Percentiles rank a stretch among this genome's conserved stretches.
Conservation (phyloP, 1,140 invertebrate species). For the Popillia japonica region DNA sequence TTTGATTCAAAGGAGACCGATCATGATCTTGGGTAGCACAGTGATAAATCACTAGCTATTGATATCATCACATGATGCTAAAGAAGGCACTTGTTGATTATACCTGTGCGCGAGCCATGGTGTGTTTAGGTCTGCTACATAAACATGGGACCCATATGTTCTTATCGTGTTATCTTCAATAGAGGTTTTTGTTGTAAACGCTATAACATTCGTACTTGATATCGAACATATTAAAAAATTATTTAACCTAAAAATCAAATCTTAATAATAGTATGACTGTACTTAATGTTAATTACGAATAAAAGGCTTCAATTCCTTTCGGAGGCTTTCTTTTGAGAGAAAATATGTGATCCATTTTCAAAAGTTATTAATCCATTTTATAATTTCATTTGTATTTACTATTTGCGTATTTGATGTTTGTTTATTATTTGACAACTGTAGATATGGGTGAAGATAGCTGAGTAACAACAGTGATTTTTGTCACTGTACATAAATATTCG, state of each 20-base stretch:
- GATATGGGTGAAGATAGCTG: too few relatives aligned
- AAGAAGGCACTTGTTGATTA: conserved; percentile 44
- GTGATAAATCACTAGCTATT: too few relatives aligned
- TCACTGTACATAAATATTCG: too few relatives aligned
- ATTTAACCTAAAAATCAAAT: conserved; percentile 51
- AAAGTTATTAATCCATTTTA: neutral
- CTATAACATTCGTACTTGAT: conserved; percentile 81
- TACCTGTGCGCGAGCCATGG: conserved; percentile 84
- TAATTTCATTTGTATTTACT: too few relatives aligned
- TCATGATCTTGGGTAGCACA: too few relatives aligned
- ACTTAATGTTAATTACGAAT: conserved; percentile 47
- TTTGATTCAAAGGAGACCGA: too few relatives aligned
- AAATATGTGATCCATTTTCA: conserved; percentile 56
- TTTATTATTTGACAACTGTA: too few relatives aligned
- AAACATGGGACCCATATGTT: conserved; percentile 81
- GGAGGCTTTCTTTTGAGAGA: conserved; percentile 52
- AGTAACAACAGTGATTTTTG: too few relatives aligned
- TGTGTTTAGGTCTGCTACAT: conserved; percentile 86
- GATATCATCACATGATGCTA: too few relatives aligned
- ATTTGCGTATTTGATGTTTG: too few relatives aligned
- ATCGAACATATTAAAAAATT: conserved; percentile 69
- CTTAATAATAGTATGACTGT: neutral
- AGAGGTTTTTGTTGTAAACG: conserved; percentile 79
- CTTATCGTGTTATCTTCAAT: conserved; percentile 71
- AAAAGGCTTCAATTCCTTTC: conserved; percentile 50